phyloP scores from a whole-genome alignment of 1,140 invertebrate genomes.

The Danaus plexippus region DNA sequence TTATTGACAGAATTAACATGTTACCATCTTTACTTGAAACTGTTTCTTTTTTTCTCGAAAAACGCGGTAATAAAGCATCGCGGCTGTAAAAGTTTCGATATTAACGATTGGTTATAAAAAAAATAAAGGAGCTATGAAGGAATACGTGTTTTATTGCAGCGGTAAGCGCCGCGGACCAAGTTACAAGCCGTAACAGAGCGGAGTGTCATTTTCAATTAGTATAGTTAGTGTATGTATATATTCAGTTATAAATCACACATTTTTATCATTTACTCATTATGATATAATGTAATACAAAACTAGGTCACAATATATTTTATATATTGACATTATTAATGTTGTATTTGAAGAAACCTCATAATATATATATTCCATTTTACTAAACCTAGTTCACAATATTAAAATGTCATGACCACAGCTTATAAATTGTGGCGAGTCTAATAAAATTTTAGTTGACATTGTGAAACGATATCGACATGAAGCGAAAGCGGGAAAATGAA shows the following conservation, averaged over 20 bases:
- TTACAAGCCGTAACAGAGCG: slow-evolving; percentile 2
- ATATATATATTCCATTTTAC: too few relatives aligned
- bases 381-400: too few relatives aligned
- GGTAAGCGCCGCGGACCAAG: slow-evolving; percentile 39
- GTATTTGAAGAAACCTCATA: too few relatives aligned
- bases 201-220: too few relatives aligned
- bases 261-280: too few relatives aligned
- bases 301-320: too few relatives aligned
- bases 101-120: slow-evolving; percentile 59
- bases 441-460: slow-evolving; percentile 46
- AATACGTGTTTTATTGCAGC: slow-evolving; percentile 47
- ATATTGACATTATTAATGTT: too few relatives aligned
- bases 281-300: too few relatives aligned
- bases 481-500: slow-evolving; percentile 35
- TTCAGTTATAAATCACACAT: too few relatives aligned
- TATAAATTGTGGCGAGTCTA: slow-evolving; percentile 3
- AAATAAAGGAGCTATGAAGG: slow-evolving; percentile 49
- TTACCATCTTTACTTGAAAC: slow-evolving; percentile 47
- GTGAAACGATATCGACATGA: slow-evolving; percentile 41
- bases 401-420: too few relatives aligned
- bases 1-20: slow-evolving; percentile 60
- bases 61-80: slow-evolving; percentile 46
- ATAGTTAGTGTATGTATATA: not conserved
- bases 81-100: slow-evolving; percentile 54
- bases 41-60: slow-evolving; percentile 31